A percentile compares a stretch with the other conserved stretches of the same genome.
These are phyloP conservation scores for Drosophila setifemur DNA, from an alignment of 1,140 invertebrate genomes.

Conservation along the genomic window DNA sequence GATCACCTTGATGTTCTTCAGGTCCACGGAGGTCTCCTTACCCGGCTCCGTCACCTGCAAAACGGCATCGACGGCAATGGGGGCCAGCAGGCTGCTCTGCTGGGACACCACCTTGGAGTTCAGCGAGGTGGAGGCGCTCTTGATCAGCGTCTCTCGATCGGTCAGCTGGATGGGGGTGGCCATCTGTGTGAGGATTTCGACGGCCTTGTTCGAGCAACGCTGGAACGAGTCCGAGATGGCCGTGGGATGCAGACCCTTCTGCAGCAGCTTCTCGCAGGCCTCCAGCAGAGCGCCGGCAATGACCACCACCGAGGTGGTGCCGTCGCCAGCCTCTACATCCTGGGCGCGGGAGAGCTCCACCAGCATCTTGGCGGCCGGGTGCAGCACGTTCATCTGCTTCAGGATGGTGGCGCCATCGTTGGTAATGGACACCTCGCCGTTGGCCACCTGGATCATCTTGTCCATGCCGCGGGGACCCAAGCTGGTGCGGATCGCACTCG, in stretches of 20 bases:
- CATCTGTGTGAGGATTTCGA: conserved; percentile 94
- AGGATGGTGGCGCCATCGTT: conserved; percentile 99
- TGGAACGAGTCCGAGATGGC: conserved; percentile 98
- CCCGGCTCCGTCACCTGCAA: conserved; percentile 89
- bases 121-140: conserved; percentile 97
- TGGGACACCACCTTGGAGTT: conserved; percentile 99
- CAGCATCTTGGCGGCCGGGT: conserved; percentile 99
- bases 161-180: conserved; percentile 93
- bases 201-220: conserved; percentile 91
- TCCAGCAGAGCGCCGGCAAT: conserved; percentile 97
- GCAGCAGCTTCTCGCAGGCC: conserved; percentile 95
- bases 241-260: conserved; percentile 98
- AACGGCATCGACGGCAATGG: conserved; percentile 98
- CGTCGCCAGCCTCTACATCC: conserved; percentile 99
- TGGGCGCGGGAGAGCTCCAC: conserved; percentile 99
- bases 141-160: conserved; percentile 94
- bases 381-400: conserved; percentile 99
- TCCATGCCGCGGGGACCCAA: conserved; percentile 99
- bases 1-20: conserved; percentile 97
- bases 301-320: conserved; percentile 98
- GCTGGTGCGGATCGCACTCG: conserved; percentile 99
- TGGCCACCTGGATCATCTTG: conserved; percentile 99
- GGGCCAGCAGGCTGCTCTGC: conserved; percentile 96
- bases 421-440: conserved; percentile 99
- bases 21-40: conserved; percentile 86